Evolutionary conservation across 1,140 invertebrate genomes (phyloP), one percentile per base, ranked within the genome.

Genomic region (Eupristina koningsbergeri): DNA sequence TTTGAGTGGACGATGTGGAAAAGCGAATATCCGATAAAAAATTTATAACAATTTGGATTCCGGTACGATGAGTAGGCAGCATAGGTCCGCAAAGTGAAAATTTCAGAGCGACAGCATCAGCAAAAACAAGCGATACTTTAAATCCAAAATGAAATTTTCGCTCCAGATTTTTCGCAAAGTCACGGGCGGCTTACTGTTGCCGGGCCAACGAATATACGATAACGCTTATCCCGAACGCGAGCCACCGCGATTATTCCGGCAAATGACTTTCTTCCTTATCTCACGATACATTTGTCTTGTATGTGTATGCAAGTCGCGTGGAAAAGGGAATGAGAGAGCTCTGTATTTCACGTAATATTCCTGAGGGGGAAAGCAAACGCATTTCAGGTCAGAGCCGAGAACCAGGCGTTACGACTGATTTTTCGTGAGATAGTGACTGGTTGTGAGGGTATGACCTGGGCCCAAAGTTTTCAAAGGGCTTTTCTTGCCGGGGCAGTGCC

Each of bases 381-480:
- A 64, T 6, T 5, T n/a, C 22, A n/a, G 17, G 22, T 19, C 26
- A 26, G 9, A 9, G n/a, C 34, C 31, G 34, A 34, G 41, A 26
- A 22, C 53, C 22, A 75, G 73, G 69, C 83, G 78, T 63, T 85
- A 73, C 34, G 73, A n/a, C 58, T 83, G 85, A 83, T 86, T 86
- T 87, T 86, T 85, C 64, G 81, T 80, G 61, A 86, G 63, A 45
- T 79, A n/a, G 19, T 26, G 36, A 41, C 26, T 83, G n/a, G n/a
- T n/a, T 58, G 75, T 36, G 47, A 17, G n/a, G 26, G 26, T 9
- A 22, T 22, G 53, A 58, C 3, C 53, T 6, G n/a, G n/a, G n/a
- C n/a, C 5, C 22, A 22, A 58, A 13, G 0, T 26, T 26, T n/a
- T 80, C 63, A 80, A 74, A 81, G 71, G 47, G 7, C 19, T 29